Conservation (phyloP, 2,113 vertebrate species). For the Corythaeola cristata region DNA sequence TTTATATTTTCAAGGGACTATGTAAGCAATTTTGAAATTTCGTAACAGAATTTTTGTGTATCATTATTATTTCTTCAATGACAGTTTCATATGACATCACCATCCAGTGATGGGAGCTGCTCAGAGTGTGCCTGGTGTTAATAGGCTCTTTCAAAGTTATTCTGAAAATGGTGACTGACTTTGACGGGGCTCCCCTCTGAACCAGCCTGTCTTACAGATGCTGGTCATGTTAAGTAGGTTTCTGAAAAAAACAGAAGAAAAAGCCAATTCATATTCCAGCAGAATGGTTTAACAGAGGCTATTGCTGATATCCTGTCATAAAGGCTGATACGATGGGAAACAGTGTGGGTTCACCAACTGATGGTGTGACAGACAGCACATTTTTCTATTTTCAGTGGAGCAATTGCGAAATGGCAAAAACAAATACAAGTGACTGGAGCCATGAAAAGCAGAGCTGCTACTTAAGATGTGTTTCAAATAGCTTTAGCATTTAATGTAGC, state of each 20-base stretch:
- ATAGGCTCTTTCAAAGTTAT: neutral
- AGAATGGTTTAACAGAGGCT: neutral
- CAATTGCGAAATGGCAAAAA: neutral
- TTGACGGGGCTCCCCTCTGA: neutral
- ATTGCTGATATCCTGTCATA: neutral
- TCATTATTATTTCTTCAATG: neutral
- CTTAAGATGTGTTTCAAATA: neutral
- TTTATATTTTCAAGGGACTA: neutral
- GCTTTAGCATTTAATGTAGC: neutral
- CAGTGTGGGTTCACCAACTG: neutral
- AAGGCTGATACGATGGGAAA: neutral
- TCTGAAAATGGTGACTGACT: slow-evolving; percentile 17
- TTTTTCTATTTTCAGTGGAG: neutral
- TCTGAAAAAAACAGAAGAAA: neutral
- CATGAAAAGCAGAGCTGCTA: neutral
- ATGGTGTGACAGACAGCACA: slow-evolving; percentile 25
- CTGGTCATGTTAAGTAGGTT: neutral
- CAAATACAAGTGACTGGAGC: neutral
- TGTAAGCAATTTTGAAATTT: neutral
- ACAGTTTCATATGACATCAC: neutral
- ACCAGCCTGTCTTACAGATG: neutral
- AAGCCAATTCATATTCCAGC: neutral
- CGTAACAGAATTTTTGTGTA: neutral
- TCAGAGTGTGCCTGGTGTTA: neutral
- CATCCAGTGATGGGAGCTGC: neutral